Conservation (phyloP, 2,113 vertebrate species). For the Lasiurus cinereus region DNA sequence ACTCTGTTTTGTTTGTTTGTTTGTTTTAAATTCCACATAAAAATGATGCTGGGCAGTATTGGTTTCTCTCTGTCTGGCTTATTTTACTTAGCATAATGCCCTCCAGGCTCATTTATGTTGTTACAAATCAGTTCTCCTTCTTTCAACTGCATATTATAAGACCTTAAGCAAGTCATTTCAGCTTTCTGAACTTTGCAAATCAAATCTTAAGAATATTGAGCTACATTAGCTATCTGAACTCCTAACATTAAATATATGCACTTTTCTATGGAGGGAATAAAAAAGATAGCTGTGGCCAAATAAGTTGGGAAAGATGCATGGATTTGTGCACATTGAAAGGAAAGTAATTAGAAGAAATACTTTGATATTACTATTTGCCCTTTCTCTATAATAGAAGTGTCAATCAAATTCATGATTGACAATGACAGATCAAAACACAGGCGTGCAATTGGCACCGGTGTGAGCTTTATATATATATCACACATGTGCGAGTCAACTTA, state of each 20-base stretch:
- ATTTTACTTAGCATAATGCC: not conserved
- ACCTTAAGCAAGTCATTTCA: not conserved
- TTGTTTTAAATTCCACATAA: not conserved
- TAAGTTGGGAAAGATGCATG: not conserved
- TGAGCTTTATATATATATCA: too few relatives aligned
- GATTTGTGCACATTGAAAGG: too few relatives aligned
- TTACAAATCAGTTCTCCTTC: not conserved
- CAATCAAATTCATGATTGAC: too few relatives aligned
- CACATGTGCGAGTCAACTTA: too few relatives aligned
- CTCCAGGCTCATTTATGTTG: not conserved
- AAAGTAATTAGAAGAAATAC: too few relatives aligned
- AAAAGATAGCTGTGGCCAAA: not conserved
- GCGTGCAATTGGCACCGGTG: too few relatives aligned
- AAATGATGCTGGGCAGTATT: not conserved
- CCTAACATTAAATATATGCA: not conserved
- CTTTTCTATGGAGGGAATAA: not conserved
- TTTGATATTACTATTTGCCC: too few relatives aligned
- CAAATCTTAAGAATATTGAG: not conserved
- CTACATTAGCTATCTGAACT: not conserved
- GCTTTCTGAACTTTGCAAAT: not conserved
- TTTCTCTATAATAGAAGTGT: too few relatives aligned
- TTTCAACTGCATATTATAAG: not conserved
- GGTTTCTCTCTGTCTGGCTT: not conserved
- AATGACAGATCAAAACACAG: too few relatives aligned
- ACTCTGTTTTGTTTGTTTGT: not conserved